Evolutionary conservation across 2,113 vertebrate genomes (phyloP).

Genomic region (Triplophysa siluroides): DNA sequence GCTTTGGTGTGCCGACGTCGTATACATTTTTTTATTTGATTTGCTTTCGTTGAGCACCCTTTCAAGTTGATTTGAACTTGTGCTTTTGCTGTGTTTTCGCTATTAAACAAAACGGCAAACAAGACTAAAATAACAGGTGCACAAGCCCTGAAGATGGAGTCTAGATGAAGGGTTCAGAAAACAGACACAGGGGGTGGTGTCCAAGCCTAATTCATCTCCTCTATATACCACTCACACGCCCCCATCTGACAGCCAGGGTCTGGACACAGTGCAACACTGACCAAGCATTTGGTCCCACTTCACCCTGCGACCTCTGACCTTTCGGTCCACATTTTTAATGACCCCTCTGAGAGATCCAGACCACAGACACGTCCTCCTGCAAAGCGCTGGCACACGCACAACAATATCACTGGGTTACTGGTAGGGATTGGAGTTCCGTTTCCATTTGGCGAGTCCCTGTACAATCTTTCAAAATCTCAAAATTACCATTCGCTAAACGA

Average conservation of each 20-base stretch:
- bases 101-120: background rate
- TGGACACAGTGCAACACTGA: slow-evolving; percentile 22
- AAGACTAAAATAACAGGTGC: background rate
- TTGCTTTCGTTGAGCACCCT: too few relatives aligned
- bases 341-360: background rate
- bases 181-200: slow-evolving; percentile 9
- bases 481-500: background rate
- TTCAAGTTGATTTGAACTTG: too few relatives aligned
- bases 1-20: too few relatives aligned
- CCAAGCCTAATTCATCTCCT: slow-evolving; percentile 39
- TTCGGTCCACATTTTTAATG: slow-evolving; percentile 31
- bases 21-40: too few relatives aligned
- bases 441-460: slow-evolving; percentile 13
- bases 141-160: background rate
- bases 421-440: background rate
- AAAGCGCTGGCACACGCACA: background rate
- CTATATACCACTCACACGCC: slow-evolving; percentile 16
- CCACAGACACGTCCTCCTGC: too few relatives aligned
- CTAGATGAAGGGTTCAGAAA: background rate
- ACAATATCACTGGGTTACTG: background rate
- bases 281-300: slow-evolving; percentile 30
- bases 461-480: background rate
- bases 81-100: too few relatives aligned
- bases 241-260: slow-evolving; percentile 26
- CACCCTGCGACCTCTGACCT: slow-evolving; percentile 40